Percentiles rank a stretch among this genome's conserved stretches.
These are phyloP conservation scores for Drosophila bunnanda DNA, from an alignment of 2,888 invertebrate genomes.

Conservation along the genomic window DNA sequence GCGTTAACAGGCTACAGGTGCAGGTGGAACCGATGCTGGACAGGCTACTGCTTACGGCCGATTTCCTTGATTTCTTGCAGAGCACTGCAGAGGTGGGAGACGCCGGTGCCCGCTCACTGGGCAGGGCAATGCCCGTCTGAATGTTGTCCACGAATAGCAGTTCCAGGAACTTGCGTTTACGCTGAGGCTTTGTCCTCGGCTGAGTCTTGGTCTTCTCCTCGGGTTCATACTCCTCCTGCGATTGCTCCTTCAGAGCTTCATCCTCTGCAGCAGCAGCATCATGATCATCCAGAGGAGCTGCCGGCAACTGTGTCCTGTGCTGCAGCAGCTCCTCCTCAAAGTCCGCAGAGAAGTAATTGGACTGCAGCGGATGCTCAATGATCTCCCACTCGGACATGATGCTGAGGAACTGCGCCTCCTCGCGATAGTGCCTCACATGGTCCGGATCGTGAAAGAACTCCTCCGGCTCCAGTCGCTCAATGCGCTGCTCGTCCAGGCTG, in stretches of 20 bases:
- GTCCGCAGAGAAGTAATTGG: conserved; percentile 83
- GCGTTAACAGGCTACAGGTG: conserved; percentile 9
- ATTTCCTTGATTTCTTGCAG: conserved; percentile 65
- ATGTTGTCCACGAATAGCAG: conserved; percentile 74
- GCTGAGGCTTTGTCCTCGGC: not conserved
- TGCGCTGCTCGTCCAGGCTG: conserved; percentile 60
- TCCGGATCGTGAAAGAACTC: conserved; percentile 84
- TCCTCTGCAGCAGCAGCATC: not conserved
- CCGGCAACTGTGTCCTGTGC: conserved; percentile 57
- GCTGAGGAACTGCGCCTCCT: conserved; percentile 80
- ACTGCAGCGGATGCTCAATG: conserved; percentile 73
- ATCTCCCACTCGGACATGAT: conserved; percentile 84
- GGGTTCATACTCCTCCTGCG: conserved; percentile 20
- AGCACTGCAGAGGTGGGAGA: conserved; percentile 36
- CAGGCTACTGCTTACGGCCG: conserved; percentile 47
- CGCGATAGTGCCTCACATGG: conserved; percentile 82
- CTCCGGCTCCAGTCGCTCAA: conserved; percentile 83
- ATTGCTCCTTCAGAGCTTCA: not conserved
- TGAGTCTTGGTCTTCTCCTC: conserved; percentile 16
- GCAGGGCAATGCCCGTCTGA: conserved; percentile 72
- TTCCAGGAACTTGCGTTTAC: conserved; percentile 70
- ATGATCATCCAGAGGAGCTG: not conserved
- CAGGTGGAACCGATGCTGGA: conserved; percentile 41
- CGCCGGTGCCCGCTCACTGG: conserved; percentile 23
- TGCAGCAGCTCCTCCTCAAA: conserved; percentile 82